A percentile compares a stretch with the other conserved stretches of the same genome.
Conservation (phyloP, 2,113 vertebrate species). For the Syrmaticus mikado region DNA sequence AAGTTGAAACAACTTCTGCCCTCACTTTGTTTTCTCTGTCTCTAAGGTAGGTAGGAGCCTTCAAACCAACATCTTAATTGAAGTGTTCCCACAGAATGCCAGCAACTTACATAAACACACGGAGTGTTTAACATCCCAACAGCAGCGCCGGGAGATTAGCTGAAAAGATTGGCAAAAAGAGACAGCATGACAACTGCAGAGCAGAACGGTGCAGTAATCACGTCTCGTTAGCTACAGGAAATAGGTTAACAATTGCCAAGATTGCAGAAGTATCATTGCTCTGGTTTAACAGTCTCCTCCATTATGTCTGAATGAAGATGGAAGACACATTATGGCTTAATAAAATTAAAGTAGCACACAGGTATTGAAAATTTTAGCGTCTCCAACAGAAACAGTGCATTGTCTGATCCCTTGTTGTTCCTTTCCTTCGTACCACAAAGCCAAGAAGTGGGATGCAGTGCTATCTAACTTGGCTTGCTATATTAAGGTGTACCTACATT, state of each 20-base stretch:
- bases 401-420: neutral
- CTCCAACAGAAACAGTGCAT: neutral
- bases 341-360: neutral
- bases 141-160: neutral
- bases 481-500: neutral
- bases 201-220: neutral
- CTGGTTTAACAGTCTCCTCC: neutral
- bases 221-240: neutral
- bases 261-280: neutral
- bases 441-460: neutral
- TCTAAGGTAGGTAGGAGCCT: neutral
- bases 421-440: neutral
- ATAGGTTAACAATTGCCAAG: neutral
- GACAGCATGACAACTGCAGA: neutral
- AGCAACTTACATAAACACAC: neutral
- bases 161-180: neutral
- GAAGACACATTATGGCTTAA: neutral
- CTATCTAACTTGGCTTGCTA: neutral
- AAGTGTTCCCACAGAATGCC: neutral
- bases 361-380: neutral
- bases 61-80: neutral
- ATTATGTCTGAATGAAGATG: neutral
- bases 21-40: neutral
- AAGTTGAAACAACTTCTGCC: neutral
- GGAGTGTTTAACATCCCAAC: neutral